Base-by-base conservation (phyloP, 1,140 invertebrate species). In the Ceratitis capitata region DNA sequence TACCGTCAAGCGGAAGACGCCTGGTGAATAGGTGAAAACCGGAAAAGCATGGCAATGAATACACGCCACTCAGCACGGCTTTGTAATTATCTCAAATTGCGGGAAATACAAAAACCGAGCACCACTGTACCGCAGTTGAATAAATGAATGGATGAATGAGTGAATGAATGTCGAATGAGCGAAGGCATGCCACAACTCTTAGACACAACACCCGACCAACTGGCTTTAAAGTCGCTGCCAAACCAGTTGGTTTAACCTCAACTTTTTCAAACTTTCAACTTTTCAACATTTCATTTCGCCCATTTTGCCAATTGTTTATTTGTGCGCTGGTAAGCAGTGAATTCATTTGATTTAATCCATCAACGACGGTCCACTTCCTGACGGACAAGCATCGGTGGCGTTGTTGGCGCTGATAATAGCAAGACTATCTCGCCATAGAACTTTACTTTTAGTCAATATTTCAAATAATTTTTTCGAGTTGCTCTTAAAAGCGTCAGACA, bases 251-350 rank as follows among this genome's bases (percentile, higher is more conserved):
- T 7, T n/a, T n/a, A 78, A 45, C 61, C 61, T 23, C 69, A 78
- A 78, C 39, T 78, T 78, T 45, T 78, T 78, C 69, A 78, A 78
- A 78, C 69, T 78, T 69, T 42, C 64, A 69, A 69, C 64, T 69
- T 78, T 78, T 42, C 69, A 78, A 78, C 69, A 78, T 78, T 78
- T 78, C 69, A 78, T n/a, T n/a, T n/a, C n/a, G n/a, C n/a, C n/a
- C n/a, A n/a, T n/a, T n/a, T n/a, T n/a, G n/a, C n/a, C 69, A 78
- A 26, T 78, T 78, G 69, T 78, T 78, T 78, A 39, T 78, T 78
- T 45, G 39, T n/a, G 23, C 35, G 19, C 35, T 78, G 45, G 45
- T 78, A 78, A 45, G 39, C 32, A 78, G 45, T 78, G 69, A 42
- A 78, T 78, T 47, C 69, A 78, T 78, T 69, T 23, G 69, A 42